Base-by-base conservation (phyloP, 2,113 vertebrate genomes). In the Phodopus roborovskii region DNA sequence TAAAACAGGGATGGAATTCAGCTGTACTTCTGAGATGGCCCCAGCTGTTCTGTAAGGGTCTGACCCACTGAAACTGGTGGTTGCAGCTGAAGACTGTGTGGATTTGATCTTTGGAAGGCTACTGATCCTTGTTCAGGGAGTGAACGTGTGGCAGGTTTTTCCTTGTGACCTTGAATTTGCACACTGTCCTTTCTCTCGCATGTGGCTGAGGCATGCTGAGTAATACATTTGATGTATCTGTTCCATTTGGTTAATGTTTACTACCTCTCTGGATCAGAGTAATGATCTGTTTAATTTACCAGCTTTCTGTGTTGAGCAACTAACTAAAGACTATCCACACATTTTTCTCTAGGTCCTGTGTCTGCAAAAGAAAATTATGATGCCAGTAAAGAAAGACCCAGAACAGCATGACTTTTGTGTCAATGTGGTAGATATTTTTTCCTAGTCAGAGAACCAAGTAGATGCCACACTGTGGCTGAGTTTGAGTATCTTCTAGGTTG, bases 301-400 rank as follows among this genome's bases (percentile, higher is more conserved):
- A 93, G 22, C n/a, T 45, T 56, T 81, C 90, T 45, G 88, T 75
- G 90, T 45, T 53, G 5, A 79, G 16, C 68, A 73, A 56, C 12
- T 42, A 86, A 56, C 45, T 77, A 53, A 50, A 17, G 12, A 82
- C 39, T 24, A 30, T 33, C 0, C 1, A 66, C 20, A 45, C 4
- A 24, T 48, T 82, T 82, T 28, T 58, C 19, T 79, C 45, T 64
- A 90, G 81, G 16, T 79, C 45, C 42, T 53, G 3, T 85, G 45
- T 36, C 33, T 78, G 12, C 24, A 53, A 85, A 93, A 92, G 20
- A 74, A 96, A 95, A 83, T 92, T 48, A 87, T 39, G 56, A 16
- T 42, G 10, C 58, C 64, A 83, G 16, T 39, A 20, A 39, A 74
- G 66, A 74, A 77, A 64, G 50, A 77, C n/a, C 20, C 22, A 89